Base-by-base conservation (phyloP, 2,797 vertebrate species). In the Knipowitschia caucasica region DNA sequence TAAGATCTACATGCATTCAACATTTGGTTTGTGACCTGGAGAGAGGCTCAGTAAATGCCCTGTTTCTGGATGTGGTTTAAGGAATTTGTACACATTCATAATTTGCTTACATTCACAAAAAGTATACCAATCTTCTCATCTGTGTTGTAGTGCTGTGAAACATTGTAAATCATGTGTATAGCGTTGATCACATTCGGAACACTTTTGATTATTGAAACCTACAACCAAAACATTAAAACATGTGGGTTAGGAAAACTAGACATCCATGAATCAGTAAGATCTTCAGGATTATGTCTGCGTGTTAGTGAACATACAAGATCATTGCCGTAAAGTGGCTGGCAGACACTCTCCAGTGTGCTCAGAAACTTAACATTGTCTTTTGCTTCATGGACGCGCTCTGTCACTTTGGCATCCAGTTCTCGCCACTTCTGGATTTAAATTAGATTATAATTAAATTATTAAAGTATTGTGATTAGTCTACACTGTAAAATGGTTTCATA, bases 1-100 rank as follows among this genome's bases (percentile, higher is more conserved):
- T 94, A 92, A 4, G 86, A 83, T 74, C 79, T 92, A 75, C 92
- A 94, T 0, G 87, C 77, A 15, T 77, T 89, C 49, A 94, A 83
- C 91, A 94, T 92, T 74, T 93, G 92, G 68, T 92, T 92, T 67
- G 92, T 93, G 52, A 94, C 88, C 93, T 94, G 77, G 50, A 20
- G 7, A 46, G 4, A 6, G 26, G 11, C 23, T 5, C 3, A 2
- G 17, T 7, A 31, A 47, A 47, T 21, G 26, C 14, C 10, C 26
- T 12, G 26, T 29, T 20, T 38, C 17, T 9, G 17, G 8, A 43
- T 14, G 21, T 43, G 7, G 15, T 4, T 36, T 17, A 6, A 4
- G 1, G 11, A 24, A 25, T 12, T 43, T 15, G n/a, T 24, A 1
- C 5, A 1, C 1, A 7, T 24, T 25, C 20, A 10, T 17, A 3